Conservation (phyloP, 2,797 vertebrate genomes). For the Knipowitschia caucasica region DNA sequence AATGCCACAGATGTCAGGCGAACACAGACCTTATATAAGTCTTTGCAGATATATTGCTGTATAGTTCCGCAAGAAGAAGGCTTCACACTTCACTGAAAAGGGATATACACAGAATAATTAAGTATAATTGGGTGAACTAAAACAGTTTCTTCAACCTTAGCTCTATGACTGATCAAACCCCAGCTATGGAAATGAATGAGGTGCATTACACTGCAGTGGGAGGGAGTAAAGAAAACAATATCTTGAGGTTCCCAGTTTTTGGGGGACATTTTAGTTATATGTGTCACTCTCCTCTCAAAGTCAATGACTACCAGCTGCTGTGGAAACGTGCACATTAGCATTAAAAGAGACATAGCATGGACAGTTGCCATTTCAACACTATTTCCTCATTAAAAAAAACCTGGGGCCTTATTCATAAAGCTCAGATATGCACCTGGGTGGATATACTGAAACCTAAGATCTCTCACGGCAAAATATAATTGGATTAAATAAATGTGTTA, state of each 20-base stretch:
- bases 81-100: conserved; percentile 9
- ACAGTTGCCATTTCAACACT: too few species aligned
- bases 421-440: too few species aligned
- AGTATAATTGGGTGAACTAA: conserved; percentile 19
- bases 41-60: conserved; percentile 5
- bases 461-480: too few species aligned
- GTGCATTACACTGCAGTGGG: background rate
- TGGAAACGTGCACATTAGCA: background rate
- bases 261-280: background rate
- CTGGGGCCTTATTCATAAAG: too few species aligned
- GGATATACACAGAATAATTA: conserved; percentile 26
- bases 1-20: conserved; percentile 16
- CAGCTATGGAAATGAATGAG: conserved; percentile 5
- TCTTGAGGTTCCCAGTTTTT: background rate
- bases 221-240: background rate
- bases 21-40: conserved; percentile 9
- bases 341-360: background rate
- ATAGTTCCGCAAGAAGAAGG: conserved; percentile 3
- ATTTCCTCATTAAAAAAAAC: too few species aligned
- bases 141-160: conserved; percentile 6
- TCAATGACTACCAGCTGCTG: background rate
- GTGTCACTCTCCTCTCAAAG: background rate
- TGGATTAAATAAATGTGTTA: too few species aligned
- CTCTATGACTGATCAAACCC: background rate
- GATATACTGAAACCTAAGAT: too few species aligned